Base-by-base conservation (phyloP, 2,797 vertebrate genomes). In the Euthynnus affinis region DNA sequence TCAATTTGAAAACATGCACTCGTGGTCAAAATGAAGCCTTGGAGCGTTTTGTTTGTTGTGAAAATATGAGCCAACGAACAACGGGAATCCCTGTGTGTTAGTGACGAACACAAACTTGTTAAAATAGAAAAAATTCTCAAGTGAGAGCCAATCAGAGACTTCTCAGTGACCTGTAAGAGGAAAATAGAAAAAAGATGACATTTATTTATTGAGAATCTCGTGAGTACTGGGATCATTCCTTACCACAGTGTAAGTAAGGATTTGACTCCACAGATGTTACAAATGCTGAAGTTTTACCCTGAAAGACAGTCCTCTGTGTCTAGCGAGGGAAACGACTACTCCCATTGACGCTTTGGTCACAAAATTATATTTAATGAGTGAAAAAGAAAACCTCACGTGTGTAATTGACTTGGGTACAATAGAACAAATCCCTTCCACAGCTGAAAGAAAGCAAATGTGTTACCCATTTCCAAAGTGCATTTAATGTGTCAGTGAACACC, bases 161-260 rank as follows among this genome's bases (percentile, higher is more conserved):
- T 64, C 56, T 56, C 34, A 53, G 15, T 59, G 1, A 71, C 23
- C 29, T 51, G 34, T 6, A 22, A 51, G 46, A 71, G 52, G 25
- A 49, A 51, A n/a, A 8, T 12, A 5, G 27, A 64, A 62, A 61
- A 72, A 15, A 20, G 49, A n/a, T n/a, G 29, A 12, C 34, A 25
- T 34, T 56, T 74, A 29, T 61, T 48, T 62, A 2, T 34, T 23
- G 53, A 53, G 63, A 70, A 37, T 60, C 13, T 63, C 17, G 18
- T 15, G 52, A 68, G 53, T 32, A 20, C 40, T 29, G 22, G 6
- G 3, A 60, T 79, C 53, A 75, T 82, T 57, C 12, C 32, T 70
- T 14, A 64, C 23, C 58, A 7, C 44, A 17, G 12, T 70, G 66
- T 68, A 53, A 70, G 40, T 57, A 23, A 80, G 23, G 13, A 9